Conservation (phyloP, 1,140 invertebrate genomes). For the Neodiprion lecontei region DNA sequence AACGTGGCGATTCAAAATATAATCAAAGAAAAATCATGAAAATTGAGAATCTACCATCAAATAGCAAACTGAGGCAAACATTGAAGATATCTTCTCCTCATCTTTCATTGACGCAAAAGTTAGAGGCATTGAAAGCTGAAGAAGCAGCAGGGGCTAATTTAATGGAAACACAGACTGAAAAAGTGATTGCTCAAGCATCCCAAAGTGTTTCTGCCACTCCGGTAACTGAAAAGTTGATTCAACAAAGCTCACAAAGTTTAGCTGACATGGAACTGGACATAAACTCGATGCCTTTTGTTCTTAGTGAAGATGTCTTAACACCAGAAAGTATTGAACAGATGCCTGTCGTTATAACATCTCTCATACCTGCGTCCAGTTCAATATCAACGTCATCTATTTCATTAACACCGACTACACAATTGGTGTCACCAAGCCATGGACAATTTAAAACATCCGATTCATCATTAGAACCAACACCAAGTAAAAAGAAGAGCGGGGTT, state of each 20-base stretch:
- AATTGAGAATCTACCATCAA: constrained; percentile 40
- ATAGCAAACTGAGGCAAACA: constrained; percentile 35
- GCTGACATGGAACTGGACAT: constrained; percentile 74
- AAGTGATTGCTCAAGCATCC: constrained; percentile 29
- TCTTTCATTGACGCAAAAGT: constrained; percentile 38
- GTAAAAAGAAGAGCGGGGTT: constrained; percentile 51
- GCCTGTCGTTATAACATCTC: constrained; percentile 70
- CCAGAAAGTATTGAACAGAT: constrained; percentile 70
- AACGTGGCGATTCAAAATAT: constrained; percentile 30
- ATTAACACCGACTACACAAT: constrained; percentile 37
- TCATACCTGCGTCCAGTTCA: constrained; percentile 54
- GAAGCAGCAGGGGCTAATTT: constrained; percentile 32
- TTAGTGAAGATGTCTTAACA: constrained; percentile 71
- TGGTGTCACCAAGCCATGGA: constrained; percentile 33
- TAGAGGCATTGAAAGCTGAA: constrained; percentile 45
- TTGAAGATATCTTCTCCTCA: constrained; percentile 26
- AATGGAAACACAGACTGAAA: constrained; percentile 29
- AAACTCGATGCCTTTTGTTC: constrained; percentile 75
- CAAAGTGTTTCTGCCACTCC: constrained; percentile 28
- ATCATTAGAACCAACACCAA: constrained; percentile 27
- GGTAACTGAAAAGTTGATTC: constrained; percentile 43
- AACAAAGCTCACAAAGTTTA: constrained; percentile 48
- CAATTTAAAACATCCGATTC: constrained; percentile 34
- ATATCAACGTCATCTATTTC: constrained; percentile 26
- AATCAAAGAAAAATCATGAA: constrained; percentile 49